Percentiles rank a stretch among this genome's conserved stretches.
Conservation (phyloP, 2,113 vertebrate species). For the Phyllostomus hastatus region DNA sequence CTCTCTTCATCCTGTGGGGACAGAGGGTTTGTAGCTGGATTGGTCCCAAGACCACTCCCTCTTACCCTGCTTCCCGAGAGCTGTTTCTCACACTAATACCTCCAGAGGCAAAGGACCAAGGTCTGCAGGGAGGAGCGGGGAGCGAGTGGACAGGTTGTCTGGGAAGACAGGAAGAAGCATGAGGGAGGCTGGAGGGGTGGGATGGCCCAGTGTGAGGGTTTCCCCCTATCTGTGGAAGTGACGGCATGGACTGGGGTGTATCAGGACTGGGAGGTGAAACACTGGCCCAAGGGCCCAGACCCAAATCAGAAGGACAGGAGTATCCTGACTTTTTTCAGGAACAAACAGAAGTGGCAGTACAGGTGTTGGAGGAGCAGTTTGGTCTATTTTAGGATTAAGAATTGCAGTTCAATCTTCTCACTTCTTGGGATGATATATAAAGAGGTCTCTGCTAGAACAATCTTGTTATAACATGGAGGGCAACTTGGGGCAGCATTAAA, state of each 20-base stretch:
- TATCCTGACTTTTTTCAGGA: background rate
- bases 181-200: background rate
- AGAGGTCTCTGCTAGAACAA: background rate
- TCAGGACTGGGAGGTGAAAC: background rate
- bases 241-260: background rate
- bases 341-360: background rate
- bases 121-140: background rate
- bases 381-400: background rate
- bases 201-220: background rate
- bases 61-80: background rate
- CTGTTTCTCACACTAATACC: background rate
- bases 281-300: background rate
- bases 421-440: background rate
- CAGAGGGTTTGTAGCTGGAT: background rate
- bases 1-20: slow-evolving; percentile 91
- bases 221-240: background rate
- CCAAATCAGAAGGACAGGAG: background rate
- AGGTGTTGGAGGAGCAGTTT: background rate
- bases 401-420: background rate
- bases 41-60: background rate
- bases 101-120: background rate
- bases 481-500: slow-evolving; percentile 13
- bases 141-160: background rate
- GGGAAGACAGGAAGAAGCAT: background rate
- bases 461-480: background rate